These are phyloP conservation scores for Theodoxus fluviatilis DNA, from an alignment of 2,888 invertebrate genomes.

Conservation along the genomic window DNA sequence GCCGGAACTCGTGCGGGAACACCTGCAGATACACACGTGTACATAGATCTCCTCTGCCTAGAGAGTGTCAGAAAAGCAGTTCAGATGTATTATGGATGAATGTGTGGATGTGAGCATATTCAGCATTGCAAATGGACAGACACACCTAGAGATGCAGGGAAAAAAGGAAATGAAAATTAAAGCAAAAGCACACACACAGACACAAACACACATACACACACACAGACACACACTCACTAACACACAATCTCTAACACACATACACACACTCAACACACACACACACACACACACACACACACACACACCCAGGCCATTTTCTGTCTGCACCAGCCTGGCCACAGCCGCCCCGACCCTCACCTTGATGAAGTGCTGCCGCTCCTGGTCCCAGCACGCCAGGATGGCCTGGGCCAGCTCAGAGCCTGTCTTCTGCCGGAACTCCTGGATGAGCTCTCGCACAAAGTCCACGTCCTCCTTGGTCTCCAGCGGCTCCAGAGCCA, in stretches of 20 bases:
- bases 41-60: too few relatives aligned
- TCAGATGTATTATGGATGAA: background rate
- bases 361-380: slow-evolving; percentile 85
- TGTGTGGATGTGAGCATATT: background rate
- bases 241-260: too few relatives aligned
- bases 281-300: too few relatives aligned
- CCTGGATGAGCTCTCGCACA: slow-evolving; percentile 79
- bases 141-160: background rate
- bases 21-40: too few relatives aligned
- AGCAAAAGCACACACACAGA: too few relatives aligned
- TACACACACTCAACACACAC: too few relatives aligned
- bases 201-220: too few relatives aligned
- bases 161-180: background rate
- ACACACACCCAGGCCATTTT: too few relatives aligned
- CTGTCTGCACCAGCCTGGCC: too few relatives aligned
- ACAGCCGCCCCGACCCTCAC: slow-evolving; percentile 56
- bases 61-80: too few relatives aligned
- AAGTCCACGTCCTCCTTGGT: slow-evolving; percentile 78
- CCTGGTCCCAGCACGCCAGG: slow-evolving; percentile 80
- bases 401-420: slow-evolving; percentile 83
- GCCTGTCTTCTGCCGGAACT: slow-evolving; percentile 88
- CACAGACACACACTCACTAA: too few relatives aligned
- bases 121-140: background rate
- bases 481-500: slow-evolving; percentile 86
- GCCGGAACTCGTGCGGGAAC: slow-evolving; percentile 95